phyloP scores from a whole-genome alignment of 2,113 vertebrate species.

The Lepus americanus region DNA sequence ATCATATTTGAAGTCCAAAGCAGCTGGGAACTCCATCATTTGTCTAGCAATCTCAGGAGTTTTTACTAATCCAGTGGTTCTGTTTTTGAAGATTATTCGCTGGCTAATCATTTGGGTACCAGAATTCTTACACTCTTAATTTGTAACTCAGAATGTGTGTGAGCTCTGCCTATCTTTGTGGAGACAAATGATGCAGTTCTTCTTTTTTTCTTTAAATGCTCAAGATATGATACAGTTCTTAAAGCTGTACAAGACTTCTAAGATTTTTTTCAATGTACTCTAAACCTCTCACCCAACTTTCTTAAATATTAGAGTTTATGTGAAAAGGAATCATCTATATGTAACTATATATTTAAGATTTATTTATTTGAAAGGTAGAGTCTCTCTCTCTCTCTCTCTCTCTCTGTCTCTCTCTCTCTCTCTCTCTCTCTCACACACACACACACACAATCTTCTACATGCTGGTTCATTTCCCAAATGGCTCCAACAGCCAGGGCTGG shows the following conservation, averaged over 20 bases:
- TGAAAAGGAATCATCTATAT: no score
- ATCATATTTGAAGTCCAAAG: conserved; percentile 12
- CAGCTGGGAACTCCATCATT: not conserved
- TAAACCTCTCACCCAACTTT: conserved; percentile 74
- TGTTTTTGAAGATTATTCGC: conserved; percentile 47
- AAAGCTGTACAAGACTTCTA: not conserved
- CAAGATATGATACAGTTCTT: not conserved
- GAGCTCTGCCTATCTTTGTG: not conserved
- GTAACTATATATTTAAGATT: no score
- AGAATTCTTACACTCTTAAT: conserved; percentile 28
- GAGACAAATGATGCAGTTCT: conserved; percentile 19
- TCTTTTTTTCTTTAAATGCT: no score
- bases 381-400: no score
- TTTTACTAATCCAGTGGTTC: not conserved
- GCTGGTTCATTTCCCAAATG: no score
- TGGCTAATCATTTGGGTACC: not conserved
- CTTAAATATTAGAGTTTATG: not conserved
- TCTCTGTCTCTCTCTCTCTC: no score
- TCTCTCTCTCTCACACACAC: no score
- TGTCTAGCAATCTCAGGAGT: conserved; percentile 28
- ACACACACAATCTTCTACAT: no score
- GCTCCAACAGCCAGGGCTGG: no score
- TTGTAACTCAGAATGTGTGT: not conserved
- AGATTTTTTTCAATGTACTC: conserved; percentile 70
- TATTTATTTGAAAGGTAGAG: no score